Evolutionary conservation across 1,140 invertebrate species (phyloP).

Genomic region (Ceratoteleas bidentatus): DNA sequence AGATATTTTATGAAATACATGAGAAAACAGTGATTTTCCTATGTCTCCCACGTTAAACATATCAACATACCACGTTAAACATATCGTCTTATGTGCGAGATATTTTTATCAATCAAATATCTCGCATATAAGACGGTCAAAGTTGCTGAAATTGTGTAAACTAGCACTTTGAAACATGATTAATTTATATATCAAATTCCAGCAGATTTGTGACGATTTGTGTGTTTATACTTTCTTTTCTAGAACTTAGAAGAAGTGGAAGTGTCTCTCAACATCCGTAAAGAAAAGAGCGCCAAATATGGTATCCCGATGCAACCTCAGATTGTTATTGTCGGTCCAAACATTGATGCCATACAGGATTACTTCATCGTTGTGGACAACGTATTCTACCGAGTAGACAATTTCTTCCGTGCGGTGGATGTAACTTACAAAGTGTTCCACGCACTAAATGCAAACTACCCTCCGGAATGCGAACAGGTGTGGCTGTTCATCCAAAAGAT

Average conservation of each 20-base stretch:
- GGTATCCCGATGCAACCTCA: constrained; percentile 52
- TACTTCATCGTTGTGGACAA: constrained; percentile 52
- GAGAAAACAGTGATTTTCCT: too few species aligned
- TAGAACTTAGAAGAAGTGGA: constrained; percentile 40
- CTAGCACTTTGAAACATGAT: too few species aligned
- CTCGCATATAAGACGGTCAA: too few species aligned
- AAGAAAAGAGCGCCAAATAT: constrained; percentile 56
- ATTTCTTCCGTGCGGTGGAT: constrained; percentile 44
- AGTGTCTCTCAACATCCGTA: constrained; percentile 39
- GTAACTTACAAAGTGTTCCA: constrained; percentile 60
- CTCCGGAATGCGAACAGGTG: constrained; percentile 59
- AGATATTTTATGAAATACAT: too few species aligned
- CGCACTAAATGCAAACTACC: constrained; percentile 52
- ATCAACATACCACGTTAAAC: too few species aligned
- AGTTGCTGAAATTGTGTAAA: too few species aligned
- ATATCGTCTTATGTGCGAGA: too few species aligned
- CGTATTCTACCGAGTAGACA: constrained; percentile 47
- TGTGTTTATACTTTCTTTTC: too few species aligned
- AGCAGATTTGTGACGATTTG: too few species aligned
- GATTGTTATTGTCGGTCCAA: constrained; percentile 47
- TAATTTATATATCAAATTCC: too few species aligned
- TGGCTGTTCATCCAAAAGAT: constrained; percentile 59
- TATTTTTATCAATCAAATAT: too few species aligned
- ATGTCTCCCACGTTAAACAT: too few species aligned
- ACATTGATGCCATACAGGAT: constrained; percentile 32